Conservation (phyloP, 2,888 invertebrate species). For the Strigamia transsilvanica region DNA sequence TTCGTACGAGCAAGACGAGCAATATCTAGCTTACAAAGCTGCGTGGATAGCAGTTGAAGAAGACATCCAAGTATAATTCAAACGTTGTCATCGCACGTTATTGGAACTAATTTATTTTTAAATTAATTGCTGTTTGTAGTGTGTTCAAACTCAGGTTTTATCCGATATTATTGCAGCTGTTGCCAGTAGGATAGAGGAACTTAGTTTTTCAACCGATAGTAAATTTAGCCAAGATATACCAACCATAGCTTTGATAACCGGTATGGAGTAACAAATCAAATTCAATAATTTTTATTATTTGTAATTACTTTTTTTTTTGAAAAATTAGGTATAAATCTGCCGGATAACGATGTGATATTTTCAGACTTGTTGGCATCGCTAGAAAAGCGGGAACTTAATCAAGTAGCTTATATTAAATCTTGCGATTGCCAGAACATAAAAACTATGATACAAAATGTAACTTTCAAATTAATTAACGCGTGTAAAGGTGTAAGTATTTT, state of each 20-base stretch:
- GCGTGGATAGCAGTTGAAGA: neutral
- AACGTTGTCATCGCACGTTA: neutral
- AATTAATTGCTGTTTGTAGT: neutral
- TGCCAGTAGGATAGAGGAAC: neutral
- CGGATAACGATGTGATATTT: neutral
- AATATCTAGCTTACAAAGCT: neutral
- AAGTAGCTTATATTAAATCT: neutral
- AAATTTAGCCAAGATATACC: neutral
- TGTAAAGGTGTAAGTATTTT: neutral
- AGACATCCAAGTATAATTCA: neutral
- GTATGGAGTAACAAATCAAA: neutral
- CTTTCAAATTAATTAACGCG: neutral
- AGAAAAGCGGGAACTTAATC: neutral
- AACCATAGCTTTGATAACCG: neutral
- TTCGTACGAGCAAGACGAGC: neutral
- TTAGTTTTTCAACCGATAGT: neutral
- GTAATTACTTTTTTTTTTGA: neutral
- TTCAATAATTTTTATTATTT: neutral
- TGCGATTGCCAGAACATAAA: neutral
- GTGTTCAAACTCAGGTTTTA: neutral
- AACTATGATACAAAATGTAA: neutral
- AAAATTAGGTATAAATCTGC: neutral
- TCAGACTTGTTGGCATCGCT: neutral
- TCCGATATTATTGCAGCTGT: constrained; percentile 1
- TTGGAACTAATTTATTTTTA: neutral